Percentiles rank a stretch among this genome's conserved stretches.
Evolutionary conservation across 2,888 invertebrate species (phyloP).

Genomic region (Heliothis peltigera): DNA sequence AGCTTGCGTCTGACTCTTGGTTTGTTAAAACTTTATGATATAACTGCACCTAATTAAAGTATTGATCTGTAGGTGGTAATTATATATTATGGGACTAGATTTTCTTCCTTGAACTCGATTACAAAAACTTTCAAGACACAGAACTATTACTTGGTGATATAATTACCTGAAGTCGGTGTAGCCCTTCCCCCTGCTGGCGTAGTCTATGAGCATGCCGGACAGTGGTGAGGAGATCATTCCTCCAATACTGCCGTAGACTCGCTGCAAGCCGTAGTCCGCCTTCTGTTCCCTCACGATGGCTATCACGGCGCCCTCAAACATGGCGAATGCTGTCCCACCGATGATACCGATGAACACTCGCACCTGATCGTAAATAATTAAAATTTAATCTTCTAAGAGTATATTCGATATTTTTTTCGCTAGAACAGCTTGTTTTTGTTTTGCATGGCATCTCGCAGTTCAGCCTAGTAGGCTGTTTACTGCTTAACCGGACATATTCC

Average conservation of each 20-base stretch:
- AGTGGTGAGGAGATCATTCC: slow-evolving; percentile 95
- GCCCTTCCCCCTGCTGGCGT: slow-evolving; percentile 92
- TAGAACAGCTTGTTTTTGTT: too few relatives aligned
- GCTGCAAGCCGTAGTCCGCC: slow-evolving; percentile 94
- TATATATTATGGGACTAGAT: background rate
- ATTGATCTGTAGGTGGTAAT: slow-evolving; percentile 17
- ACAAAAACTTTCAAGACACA: slow-evolving; percentile 10
- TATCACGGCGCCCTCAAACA: slow-evolving; percentile 95
- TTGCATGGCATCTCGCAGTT: too few relatives aligned
- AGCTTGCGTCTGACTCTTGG: background rate
- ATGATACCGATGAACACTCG: slow-evolving; percentile 91
- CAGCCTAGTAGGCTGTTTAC: too few relatives aligned
- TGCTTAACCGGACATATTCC: too few relatives aligned
- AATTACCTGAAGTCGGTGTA: slow-evolving; percentile 93
- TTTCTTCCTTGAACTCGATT: slow-evolving; percentile 9
- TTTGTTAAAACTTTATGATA: slow-evolving; percentile 7
- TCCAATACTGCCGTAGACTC: slow-evolving; percentile 93
- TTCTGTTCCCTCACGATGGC: slow-evolving; percentile 93
- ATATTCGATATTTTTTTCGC: too few relatives aligned
- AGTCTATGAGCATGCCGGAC: slow-evolving; percentile 93
- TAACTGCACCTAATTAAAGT: background rate
- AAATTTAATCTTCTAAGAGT: background rate
- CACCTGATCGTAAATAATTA: slow-evolving; percentile 71
- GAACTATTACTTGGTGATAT: background rate
- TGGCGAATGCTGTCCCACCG: slow-evolving; percentile 93